A percentile compares a stretch with the other conserved stretches of the same genome.
Evolutionary conservation across 2,888 invertebrate species (phyloP).

Genomic region (Aplocera efformata): DNA sequence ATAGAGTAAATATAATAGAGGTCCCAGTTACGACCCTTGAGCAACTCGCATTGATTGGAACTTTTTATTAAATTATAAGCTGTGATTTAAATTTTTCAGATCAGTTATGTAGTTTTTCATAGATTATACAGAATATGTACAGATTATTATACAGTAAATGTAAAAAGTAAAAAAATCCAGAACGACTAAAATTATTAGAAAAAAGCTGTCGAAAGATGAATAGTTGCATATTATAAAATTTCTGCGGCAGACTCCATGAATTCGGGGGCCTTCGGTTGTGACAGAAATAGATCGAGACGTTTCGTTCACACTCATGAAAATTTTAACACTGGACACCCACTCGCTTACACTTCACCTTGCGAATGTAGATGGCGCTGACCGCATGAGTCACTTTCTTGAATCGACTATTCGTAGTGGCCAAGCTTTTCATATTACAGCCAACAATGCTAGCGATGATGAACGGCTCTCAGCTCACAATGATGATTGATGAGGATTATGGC

Average conservation of each 20-base stretch:
- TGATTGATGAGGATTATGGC: constrained; percentile 16
- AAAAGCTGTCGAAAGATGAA: constrained; percentile 43
- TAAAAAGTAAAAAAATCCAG: not conserved
- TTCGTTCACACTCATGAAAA: constrained; percentile 74
- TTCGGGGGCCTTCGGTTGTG: constrained; percentile 60
- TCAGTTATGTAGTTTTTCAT: no score
- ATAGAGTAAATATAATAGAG: constrained; percentile 7
- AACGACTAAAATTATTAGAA: not conserved
- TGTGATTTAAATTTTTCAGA: no score
- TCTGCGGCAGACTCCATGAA: constrained; percentile 47
- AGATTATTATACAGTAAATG: no score
- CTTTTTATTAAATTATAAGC: constrained; percentile 7
- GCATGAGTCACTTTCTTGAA: constrained; percentile 56
- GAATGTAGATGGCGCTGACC: constrained; percentile 73
- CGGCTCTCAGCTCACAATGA: constrained; percentile 32
- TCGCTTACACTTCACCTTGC: constrained; percentile 75
- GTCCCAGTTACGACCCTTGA: constrained; percentile 26
- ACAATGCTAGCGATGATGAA: constrained; percentile 35
- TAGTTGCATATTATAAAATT: constrained; percentile 57
- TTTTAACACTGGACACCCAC: constrained; percentile 73
- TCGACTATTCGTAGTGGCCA: constrained; percentile 33
- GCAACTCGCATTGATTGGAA: constrained; percentile 18
- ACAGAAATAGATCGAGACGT: constrained; percentile 74
- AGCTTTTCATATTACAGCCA: constrained; percentile 30
- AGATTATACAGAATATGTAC: no score